Evolutionary conservation across 2,113 vertebrate species (phyloP).

Genomic region (Prinia subflava): DNA sequence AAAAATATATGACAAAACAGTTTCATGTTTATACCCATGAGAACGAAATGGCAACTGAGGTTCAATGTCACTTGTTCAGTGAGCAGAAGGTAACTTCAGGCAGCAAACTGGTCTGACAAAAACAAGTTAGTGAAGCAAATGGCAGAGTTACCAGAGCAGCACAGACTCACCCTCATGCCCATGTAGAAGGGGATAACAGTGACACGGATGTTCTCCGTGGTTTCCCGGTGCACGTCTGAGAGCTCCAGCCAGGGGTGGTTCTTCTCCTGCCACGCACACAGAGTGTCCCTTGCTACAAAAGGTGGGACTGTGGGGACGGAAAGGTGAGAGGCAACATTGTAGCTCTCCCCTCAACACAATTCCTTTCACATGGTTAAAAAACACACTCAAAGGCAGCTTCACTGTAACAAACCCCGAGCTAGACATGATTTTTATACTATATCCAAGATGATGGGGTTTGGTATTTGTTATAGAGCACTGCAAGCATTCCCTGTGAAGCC

Average conservation of each 20-base stretch:
- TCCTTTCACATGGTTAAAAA: neutral
- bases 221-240: constrained; percentile 95
- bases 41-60: accelerated
- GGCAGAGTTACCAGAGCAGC: neutral
- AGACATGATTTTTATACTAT: accelerated
- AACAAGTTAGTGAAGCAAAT: neutral
- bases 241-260: constrained; percentile 98
- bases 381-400: neutral
- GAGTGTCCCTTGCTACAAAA: constrained; percentile 89
- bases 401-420: neutral
- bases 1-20: accelerated
- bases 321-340: neutral
- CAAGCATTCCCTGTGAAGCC: neutral
- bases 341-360: neutral
- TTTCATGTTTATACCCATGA: neutral
- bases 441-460: neutral
- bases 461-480: neutral
- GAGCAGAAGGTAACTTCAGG: neutral
- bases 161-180: constrained; percentile 91
- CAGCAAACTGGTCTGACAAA: neutral
- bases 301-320: constrained; percentile 77
- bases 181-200: constrained; percentile 99
- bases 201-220: constrained; percentile 94
- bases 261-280: constrained; percentile 97
- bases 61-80: neutral